These are phyloP conservation scores for Montipora cactus DNA, from an alignment of 64 coral and sea anemone genomes.

Conservation along the genomic window DNA sequence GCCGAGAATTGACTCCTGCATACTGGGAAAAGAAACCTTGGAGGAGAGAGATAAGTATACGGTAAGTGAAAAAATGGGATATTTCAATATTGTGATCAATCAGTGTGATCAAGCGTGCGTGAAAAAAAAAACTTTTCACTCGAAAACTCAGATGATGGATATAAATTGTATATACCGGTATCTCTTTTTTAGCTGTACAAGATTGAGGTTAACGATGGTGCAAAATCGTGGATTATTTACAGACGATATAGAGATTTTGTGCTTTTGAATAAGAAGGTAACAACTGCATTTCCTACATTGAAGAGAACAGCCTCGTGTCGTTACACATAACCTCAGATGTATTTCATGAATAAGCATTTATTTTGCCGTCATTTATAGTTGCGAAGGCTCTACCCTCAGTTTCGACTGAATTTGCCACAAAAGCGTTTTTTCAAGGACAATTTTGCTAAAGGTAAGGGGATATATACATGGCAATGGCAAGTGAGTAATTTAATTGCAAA, in stretches of 20 bases:
- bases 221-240: slow-evolving; percentile 88
- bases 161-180: too few species aligned
- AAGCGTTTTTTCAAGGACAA: slow-evolving; percentile 94
- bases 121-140: background rate
- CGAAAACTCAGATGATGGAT: background rate
- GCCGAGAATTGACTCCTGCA: slow-evolving; percentile 81
- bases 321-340: background rate
- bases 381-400: slow-evolving; percentile 73
- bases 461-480: background rate
- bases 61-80: slow-evolving; percentile 37
- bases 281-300: background rate
- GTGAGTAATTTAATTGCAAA: too few species aligned
- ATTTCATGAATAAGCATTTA: too few species aligned
- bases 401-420: slow-evolving; percentile 82
- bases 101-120: background rate
- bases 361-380: slow-evolving; percentile 55
- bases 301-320: background rate
- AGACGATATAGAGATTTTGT: slow-evolving; percentile 94
- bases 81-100: slow-evolving; percentile 8
- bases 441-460: slow-evolving; percentile 89
- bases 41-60: slow-evolving; percentile 93
- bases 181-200: slow-evolving; percentile 81
- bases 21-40: slow-evolving; percentile 82
- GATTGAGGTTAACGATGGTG: slow-evolving; percentile 87
- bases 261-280: slow-evolving; percentile 98